Evolutionary conservation across 1,140 invertebrate species (phyloP), one percentile per base, ranked within the genome.

Genomic region (Philotrypesis tridentata): DNA sequence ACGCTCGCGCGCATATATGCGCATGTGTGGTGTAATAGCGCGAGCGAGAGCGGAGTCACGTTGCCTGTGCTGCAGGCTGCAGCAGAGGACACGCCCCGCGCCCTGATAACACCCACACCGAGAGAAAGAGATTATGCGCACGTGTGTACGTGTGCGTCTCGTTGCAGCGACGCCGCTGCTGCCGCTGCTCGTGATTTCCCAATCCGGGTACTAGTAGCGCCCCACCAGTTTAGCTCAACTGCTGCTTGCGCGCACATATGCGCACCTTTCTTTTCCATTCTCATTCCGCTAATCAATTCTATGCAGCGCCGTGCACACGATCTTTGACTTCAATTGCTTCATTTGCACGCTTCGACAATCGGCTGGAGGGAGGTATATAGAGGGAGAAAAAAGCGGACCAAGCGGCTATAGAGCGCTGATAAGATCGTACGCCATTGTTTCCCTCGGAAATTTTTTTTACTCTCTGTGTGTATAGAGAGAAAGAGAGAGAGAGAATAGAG

Each of bases 51-150:
- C 11, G 9, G 73, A 75, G 21, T 23, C 27, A 21, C 21, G 61
- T 25, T 21, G n/a, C 61, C 7, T 29, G 55, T 29, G 61, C 23
- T 31, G 29, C 23, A 23, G 27, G 78, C 4, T 29, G 61, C 23
- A 55, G 29, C 23, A 23, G 27, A 82, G 73, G 80, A 78, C 75
- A 77, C 74, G 80, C 74, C 80, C 80, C 67, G 55, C 75, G 75
- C 48, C 33, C 80, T 82, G 80, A 82, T 82, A 82, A 82, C 80
- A 82, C 80, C 80, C 75, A 82, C 80, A 82, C 80, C 25, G 25
- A 67, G 63, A 78, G 74, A 65, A 48, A 40, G 74, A 65, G 74
- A 40, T 55, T 55, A 55, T 55, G 43, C 1, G n/a, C n/a, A n/a
- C n/a, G 73, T 6, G 29, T 8, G 7, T 9, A 3, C 1, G 29